phyloP scores from a whole-genome alignment of 2,888 invertebrate genomes.

The Thymelicus lineola region DNA sequence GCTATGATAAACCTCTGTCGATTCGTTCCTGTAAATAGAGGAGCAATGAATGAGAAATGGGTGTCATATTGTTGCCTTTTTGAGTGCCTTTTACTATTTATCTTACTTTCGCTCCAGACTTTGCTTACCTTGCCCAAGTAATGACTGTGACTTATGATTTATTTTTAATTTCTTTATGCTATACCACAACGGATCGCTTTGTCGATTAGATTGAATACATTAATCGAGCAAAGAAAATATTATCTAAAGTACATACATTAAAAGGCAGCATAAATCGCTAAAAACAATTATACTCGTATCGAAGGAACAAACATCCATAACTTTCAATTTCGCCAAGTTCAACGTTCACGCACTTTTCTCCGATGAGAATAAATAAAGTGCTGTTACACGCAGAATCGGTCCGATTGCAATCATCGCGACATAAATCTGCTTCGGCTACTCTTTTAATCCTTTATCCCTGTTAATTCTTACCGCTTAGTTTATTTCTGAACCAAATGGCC shows the following conservation, averaged over 20 bases:
- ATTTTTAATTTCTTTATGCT: background rate
- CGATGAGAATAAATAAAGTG: slow-evolving; percentile 70
- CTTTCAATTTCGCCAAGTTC: slow-evolving; percentile 42
- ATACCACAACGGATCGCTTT: background rate
- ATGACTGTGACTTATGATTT: background rate
- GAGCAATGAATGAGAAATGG: slow-evolving; percentile 77
- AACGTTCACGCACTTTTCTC: slow-evolving; percentile 46
- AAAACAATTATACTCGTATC: slow-evolving; percentile 35
- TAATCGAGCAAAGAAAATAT: slow-evolving; percentile 9
- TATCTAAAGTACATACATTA: slow-evolving; percentile 28
- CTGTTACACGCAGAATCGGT: slow-evolving; percentile 72
- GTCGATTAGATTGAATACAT: background rate
- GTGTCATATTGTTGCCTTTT: slow-evolving; percentile 54
- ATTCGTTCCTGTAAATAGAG: slow-evolving; percentile 76
- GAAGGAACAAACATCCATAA: slow-evolving; percentile 34
- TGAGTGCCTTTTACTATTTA: slow-evolving; percentile 34
- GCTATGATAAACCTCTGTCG: slow-evolving; percentile 75
- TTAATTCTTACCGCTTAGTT: slow-evolving; percentile 85
- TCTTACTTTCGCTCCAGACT: slow-evolving; percentile 21
- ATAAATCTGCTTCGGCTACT: slow-evolving; percentile 85
- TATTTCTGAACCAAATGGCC: slow-evolving; percentile 80
- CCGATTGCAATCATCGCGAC: slow-evolving; percentile 81
- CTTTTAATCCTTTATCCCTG: slow-evolving; percentile 84
- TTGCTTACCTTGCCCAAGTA: background rate
- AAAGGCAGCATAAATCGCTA: slow-evolving; percentile 34